Evolutionary conservation across 35 echinoderm and acorn worm genomes (phyloP).

Genomic region (Lytechinus variegatus): DNA sequence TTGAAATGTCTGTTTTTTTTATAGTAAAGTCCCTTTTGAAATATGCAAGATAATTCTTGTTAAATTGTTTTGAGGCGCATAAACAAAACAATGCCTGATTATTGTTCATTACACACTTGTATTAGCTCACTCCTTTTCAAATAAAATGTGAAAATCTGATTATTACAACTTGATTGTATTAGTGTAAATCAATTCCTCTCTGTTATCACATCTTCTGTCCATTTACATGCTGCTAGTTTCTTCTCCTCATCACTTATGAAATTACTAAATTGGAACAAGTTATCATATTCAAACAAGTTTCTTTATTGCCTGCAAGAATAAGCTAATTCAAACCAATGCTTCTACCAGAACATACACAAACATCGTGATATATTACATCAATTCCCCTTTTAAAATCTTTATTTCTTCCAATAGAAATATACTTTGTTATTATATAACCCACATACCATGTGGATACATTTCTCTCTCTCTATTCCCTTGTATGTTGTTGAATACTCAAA

Average conservation of each 20-base stretch:
- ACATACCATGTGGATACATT: background rate
- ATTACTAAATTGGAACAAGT: background rate
- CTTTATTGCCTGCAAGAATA: constrained; percentile 41
- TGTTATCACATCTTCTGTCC: no score
- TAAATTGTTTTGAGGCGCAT: no score
- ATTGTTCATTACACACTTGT: no score
- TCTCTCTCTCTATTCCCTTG: background rate
- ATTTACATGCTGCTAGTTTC: background rate
- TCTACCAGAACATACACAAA: background rate
- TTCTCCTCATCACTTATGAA: background rate
- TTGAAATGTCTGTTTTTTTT: background rate
- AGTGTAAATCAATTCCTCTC: background rate
- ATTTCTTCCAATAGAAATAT: background rate
- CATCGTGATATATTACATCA: background rate
- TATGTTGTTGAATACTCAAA: background rate
- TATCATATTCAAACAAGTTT: constrained; percentile 41
- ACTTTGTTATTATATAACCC: background rate
- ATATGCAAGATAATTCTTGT: no score
- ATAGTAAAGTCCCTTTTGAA: background rate
- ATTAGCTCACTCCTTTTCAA: no score
- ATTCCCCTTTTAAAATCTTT: background rate
- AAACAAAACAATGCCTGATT: no score
- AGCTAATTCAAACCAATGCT: constrained; percentile 32
- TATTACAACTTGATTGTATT: no score
- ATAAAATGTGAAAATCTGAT: no score